phyloP scores from a whole-genome alignment of 1,140 invertebrate genomes.

The Chionoecetes opilio region DNA sequence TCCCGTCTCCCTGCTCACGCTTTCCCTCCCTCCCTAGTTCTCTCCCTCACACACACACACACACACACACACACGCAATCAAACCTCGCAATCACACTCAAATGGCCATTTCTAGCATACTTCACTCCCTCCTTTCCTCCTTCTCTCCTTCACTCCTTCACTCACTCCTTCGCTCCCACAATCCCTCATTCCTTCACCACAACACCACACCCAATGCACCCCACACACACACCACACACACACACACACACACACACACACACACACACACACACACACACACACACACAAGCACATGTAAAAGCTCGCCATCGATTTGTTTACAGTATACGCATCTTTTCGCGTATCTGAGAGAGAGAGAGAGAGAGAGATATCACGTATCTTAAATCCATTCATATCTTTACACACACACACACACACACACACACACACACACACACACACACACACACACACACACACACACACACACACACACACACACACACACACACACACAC shows the following conservation, averaged over 20 bases:
- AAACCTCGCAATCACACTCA: background rate
- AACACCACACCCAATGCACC: background rate
- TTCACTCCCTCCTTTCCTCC: conserved; percentile 4
- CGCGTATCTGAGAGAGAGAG: background rate
- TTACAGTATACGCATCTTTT: conserved; percentile 23
- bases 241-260: conserved; percentile 53
- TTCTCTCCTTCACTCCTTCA: background rate
- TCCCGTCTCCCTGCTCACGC: background rate
- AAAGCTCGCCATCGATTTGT: background rate
- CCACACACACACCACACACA: conserved; percentile 37
- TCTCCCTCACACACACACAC: conserved; percentile 42
- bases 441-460: conserved; percentile 18
- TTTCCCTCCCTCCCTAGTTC: background rate
- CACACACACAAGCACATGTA: conserved; percentile 11
- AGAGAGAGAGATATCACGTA: background rate
- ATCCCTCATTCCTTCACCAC: background rate
- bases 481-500: too few relatives aligned
- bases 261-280: background rate
- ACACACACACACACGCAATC: conserved; percentile 32
- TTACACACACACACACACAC: background rate
- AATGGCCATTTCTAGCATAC: background rate
- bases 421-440: conserved; percentile 27
- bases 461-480: background rate
- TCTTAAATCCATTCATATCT: background rate
- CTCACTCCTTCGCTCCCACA: background rate